Percentiles rank a stretch among this genome's conserved stretches.
Conservation (phyloP, 2,113 vertebrate genomes). For the Onychorhynchus coronatus region DNA sequence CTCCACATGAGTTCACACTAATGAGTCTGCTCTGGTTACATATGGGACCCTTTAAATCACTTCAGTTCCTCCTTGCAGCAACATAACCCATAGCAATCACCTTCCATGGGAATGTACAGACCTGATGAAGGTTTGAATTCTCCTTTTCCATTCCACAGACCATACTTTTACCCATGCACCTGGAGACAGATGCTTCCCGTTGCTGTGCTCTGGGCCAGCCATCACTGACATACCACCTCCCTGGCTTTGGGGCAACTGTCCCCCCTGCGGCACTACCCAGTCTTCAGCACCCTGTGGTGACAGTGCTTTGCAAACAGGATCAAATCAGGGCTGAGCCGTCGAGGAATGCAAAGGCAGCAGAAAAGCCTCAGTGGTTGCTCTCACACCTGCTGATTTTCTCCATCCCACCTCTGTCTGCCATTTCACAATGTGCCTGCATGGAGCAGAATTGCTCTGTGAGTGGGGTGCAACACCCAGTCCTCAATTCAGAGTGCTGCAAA, state of each 20-base stretch:
- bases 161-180: neutral
- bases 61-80: neutral
- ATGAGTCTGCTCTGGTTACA: neutral
- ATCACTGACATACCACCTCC: neutral
- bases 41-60: neutral
- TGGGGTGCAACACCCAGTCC: neutral
- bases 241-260: neutral
- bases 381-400: neutral
- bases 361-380: neutral
- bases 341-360: neutral
- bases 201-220: neutral
- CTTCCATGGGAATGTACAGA: neutral
- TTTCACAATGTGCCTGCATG: rapidly evolving
- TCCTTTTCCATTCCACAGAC: neutral
- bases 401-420: neutral
- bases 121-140: neutral
- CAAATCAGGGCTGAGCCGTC: neutral
- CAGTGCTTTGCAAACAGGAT: neutral
- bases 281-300: neutral
- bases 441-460: neutral
- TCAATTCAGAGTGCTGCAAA: neutral
- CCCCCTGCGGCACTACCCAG: neutral
- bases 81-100: neutral
- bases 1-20: neutral
- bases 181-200: neutral